phyloP scores from a whole-genome alignment of 2,113 vertebrate species.

The Fulica atra region DNA sequence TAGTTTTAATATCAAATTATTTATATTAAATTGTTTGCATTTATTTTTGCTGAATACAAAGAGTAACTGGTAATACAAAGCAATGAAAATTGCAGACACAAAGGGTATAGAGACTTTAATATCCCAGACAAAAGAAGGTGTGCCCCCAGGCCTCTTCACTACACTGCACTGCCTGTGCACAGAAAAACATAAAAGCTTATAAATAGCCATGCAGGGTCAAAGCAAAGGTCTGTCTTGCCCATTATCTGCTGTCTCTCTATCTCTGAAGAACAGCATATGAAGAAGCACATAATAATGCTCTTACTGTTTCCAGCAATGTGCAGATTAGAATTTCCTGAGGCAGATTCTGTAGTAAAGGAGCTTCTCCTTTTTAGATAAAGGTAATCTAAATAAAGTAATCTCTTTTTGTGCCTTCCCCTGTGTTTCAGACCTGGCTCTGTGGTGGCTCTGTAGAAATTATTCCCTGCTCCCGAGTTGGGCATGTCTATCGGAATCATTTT shows the following conservation, averaged over 20 bases:
- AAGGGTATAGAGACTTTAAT: background rate
- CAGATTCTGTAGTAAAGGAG: background rate
- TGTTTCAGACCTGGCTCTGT: slow-evolving; percentile 87
- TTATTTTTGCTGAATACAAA: background rate
- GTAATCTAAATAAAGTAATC: background rate
- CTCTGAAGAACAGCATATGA: background rate
- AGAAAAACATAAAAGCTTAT: background rate
- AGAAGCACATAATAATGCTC: background rate
- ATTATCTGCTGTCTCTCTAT: background rate
- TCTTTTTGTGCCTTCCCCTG: background rate
- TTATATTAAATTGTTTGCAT: background rate
- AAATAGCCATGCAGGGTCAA: background rate
- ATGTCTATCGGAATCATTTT: slow-evolving; percentile 72
- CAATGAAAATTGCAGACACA: background rate
- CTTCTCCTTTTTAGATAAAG: background rate
- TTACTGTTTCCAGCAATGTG: background rate
- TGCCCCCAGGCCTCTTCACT: background rate
- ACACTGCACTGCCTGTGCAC: background rate
- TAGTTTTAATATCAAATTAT: background rate
- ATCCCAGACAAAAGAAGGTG: background rate
- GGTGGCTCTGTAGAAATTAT: slow-evolving; percentile 89
- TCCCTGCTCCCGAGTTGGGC: slow-evolving; percentile 89
- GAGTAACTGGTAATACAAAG: background rate
- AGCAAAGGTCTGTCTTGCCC: background rate
- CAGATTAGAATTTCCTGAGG: background rate